These are phyloP conservation scores for Dreissena rostriformis DNA, from an alignment of 1,140 invertebrate genomes.

Conservation along the genomic window DNA sequence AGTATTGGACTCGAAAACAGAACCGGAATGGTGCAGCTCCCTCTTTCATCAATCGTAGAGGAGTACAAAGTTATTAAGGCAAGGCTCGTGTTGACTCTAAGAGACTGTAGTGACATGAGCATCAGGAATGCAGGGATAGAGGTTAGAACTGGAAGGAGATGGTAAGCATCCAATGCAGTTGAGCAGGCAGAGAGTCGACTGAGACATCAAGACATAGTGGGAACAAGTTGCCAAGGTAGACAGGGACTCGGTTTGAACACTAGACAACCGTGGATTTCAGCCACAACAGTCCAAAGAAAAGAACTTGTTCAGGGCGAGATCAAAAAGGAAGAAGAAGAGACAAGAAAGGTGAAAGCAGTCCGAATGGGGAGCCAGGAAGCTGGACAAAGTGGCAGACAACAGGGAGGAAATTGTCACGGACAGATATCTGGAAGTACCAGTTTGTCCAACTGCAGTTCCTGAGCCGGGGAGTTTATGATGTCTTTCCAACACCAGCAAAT, in stretches of 20 bases:
- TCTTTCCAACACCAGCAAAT: background rate
- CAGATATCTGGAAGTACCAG: slow-evolving; percentile 1
- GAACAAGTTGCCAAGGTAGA: background rate
- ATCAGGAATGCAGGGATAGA: too few relatives aligned
- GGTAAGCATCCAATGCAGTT: background rate
- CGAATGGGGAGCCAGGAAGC: slow-evolving; percentile 15
- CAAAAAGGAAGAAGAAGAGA: slow-evolving; percentile 9
- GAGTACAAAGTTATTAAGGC: too few relatives aligned
- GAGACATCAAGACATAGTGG: background rate
- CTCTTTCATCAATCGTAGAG: background rate
- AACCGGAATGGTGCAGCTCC: background rate
- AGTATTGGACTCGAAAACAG: background rate
- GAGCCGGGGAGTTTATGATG: slow-evolving; percentile 7
- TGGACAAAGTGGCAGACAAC: slow-evolving; percentile 30
- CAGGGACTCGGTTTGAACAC: background rate
- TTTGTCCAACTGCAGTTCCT: background rate
- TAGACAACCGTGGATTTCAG: slow-evolving; percentile 3
- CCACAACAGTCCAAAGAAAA: slow-evolving; percentile 19
- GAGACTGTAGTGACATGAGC: too few relatives aligned
- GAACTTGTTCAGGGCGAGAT: slow-evolving; percentile 11
- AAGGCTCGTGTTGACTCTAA: too few relatives aligned
- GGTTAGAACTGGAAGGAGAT: too few relatives aligned
- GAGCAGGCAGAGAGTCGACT: background rate
- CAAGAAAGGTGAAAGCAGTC: slow-evolving; percentile 5
- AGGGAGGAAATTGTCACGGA: slow-evolving; percentile 6